Base-by-base conservation (phyloP, 1,140 invertebrate species). In the Apis mellifera region DNA sequence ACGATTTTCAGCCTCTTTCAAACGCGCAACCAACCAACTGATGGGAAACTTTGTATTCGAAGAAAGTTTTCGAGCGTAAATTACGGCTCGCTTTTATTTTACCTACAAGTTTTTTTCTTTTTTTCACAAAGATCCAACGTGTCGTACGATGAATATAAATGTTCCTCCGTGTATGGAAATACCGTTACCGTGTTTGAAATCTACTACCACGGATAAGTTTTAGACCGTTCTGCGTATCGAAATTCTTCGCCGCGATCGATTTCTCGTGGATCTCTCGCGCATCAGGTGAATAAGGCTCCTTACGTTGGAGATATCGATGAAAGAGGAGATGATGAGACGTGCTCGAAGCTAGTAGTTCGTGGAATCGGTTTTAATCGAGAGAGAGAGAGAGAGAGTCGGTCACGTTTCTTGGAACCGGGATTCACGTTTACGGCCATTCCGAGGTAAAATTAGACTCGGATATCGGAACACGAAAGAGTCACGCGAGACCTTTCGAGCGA, bases 21-120 rank as follows among this genome's bases (percentile, higher is more conserved):
- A 42, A 42, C 32, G 32, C 32, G 32, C 32, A 4, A 5, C 32
- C 4, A 42, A 42, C 32, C 4, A 42, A 42, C 32, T 75, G 66
- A 75, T 75, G 19, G 60, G 60, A 50, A 81, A 74, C 71, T 81
- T 81, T 81, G 78, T 75, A 75, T 81, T 81, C 78, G 60, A 55
- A 1, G 17, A 1, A 17, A 75, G 71, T 81, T 75, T 75, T 54
- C n/a, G n/a, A n/a, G 26, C 32, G 59, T 50, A 62, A 75, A 81
- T 81, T 81, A 75, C 78, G 54, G 55, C 55, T 23, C 71, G 62
- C 71, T 81, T 81, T 52, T 66, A 81, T 81, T 81, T 75, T 55
- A 65, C 42, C 26, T 42, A 15, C 52, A 17, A 59, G 71, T 52
- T 59, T 32, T 32, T 32, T 32, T 32, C 32, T 59, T 32, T 32